phyloP scores from a whole-genome alignment of 2,113 vertebrate species.

The Tylochromis polylepis region DNA sequence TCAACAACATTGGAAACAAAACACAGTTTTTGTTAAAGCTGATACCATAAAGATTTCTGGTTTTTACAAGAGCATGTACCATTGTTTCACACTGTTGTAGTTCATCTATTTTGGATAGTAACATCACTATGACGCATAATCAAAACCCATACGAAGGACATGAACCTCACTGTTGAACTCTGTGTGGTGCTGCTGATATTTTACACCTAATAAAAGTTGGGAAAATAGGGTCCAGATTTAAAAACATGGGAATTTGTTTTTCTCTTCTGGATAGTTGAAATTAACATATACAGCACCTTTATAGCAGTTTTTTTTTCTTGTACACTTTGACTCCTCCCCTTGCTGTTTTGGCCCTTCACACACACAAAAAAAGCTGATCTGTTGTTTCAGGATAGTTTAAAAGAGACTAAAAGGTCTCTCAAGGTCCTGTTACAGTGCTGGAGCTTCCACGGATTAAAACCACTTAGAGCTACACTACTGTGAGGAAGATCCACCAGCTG shows the following conservation, averaged over 20 bases:
- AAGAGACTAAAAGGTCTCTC: not conserved
- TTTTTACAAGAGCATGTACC: not conserved
- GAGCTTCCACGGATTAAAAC: slow-evolving; percentile 26
- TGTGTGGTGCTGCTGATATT: not conserved
- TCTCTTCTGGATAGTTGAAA: not conserved
- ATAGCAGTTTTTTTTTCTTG: not conserved
- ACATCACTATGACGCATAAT: not conserved
- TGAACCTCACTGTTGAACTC: not conserved
- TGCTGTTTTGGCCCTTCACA: not conserved
- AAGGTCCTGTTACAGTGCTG: not conserved
- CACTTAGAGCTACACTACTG: not conserved
- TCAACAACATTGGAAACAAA: not conserved
- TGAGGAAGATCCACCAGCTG: not conserved
- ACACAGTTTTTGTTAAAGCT: not conserved
- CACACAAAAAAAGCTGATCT: not conserved
- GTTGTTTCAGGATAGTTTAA: not conserved
- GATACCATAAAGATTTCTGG: not conserved
- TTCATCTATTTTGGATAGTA: not conserved
- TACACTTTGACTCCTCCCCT: not conserved
- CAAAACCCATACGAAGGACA: not conserved
- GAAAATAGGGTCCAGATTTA: not conserved
- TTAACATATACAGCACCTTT: not conserved
- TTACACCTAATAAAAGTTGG: not conserved
- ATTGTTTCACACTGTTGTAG: not conserved
- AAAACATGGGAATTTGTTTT: not conserved